These are phyloP conservation scores for Aphidius gifuensis DNA, from an alignment of 1,140 invertebrate species.

Conservation along the genomic window DNA sequence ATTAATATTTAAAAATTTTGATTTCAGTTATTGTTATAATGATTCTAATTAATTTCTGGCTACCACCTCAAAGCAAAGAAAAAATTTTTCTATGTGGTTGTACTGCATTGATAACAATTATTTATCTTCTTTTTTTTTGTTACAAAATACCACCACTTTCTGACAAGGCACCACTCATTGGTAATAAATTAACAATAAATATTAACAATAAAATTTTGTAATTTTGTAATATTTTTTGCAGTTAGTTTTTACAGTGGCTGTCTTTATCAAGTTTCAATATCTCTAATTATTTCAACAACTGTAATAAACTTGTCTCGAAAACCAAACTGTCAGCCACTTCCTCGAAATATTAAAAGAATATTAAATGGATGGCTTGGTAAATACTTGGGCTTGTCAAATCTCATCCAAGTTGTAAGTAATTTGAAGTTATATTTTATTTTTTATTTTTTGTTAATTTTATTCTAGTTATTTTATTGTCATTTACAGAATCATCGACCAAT, in stretches of 20 bases:
- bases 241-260: conserved; percentile 60
- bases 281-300: conserved; percentile 62
- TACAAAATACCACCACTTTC: conserved; percentile 61
- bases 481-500: conserved; percentile 41
- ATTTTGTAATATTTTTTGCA: conserved; percentile 49
- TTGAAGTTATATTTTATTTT: conserved; percentile 5
- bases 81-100: conserved; percentile 63
- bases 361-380: conserved; percentile 57
- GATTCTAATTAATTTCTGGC: conserved; percentile 62
- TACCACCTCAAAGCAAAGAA: conserved; percentile 64
- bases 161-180: conserved; percentile 63
- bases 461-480: conserved; percentile 25
- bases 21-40: conserved; percentile 62
- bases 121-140: conserved; percentile 65
- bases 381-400: conserved; percentile 53
- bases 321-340: conserved; percentile 54
- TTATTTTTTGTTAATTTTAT: background rate
- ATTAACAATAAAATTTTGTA: conserved; percentile 26
- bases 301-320: conserved; percentile 60
- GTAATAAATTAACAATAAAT: conserved; percentile 44
- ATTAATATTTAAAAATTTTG: conserved; percentile 21
- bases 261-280: conserved; percentile 60
- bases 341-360: conserved; percentile 57
- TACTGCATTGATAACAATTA: conserved; percentile 58
- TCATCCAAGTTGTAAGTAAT: conserved; percentile 31